Evolutionary conservation across 2,797 vertebrate genomes (phyloP).

Genomic region (Enoplosus armatus): DNA sequence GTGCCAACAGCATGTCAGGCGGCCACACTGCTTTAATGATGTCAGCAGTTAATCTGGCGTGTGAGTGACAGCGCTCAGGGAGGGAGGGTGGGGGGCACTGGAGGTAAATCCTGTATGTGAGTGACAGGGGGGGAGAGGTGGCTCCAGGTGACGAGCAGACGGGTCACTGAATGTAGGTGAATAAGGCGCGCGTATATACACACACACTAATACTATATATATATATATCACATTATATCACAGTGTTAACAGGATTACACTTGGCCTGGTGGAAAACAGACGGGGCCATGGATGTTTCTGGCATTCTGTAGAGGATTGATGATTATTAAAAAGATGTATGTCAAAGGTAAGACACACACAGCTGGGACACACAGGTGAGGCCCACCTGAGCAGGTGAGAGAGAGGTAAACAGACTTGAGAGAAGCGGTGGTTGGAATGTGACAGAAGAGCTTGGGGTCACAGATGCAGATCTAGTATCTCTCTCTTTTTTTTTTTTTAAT

Average conservation of each 20-base stretch:
- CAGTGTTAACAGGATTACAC: constrained; percentile 37
- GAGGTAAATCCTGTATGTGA: constrained; percentile 74
- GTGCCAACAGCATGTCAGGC: constrained; percentile 81
- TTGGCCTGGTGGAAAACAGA: constrained; percentile 55
- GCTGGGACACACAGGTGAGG: constrained; percentile 70
- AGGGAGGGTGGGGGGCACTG: constrained; percentile 60
- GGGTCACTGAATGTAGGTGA: constrained; percentile 74
- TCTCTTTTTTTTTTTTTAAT: neutral
- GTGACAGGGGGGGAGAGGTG: constrained; percentile 73
- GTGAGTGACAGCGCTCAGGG: constrained; percentile 80
- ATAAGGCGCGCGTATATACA: constrained; percentile 13
- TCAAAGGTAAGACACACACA: constrained; percentile 66
- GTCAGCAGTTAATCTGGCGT: constrained; percentile 84
- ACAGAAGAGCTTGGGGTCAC: constrained; percentile 42
- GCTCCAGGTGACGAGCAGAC: constrained; percentile 81
- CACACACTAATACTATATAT: constrained; percentile 1
- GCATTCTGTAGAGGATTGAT: constrained; percentile 48
- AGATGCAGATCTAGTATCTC: constrained; percentile 33
- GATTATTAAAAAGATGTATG: constrained; percentile 72
- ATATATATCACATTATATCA: constrained; percentile 1
- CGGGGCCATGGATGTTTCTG: constrained; percentile 52
- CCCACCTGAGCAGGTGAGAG: constrained; percentile 53
- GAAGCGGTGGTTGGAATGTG: constrained; percentile 37
- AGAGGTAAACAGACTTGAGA: constrained; percentile 40
- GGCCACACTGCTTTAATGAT: constrained; percentile 83